Evolutionary conservation across 2,888 invertebrate species (phyloP).

Genomic region (Notodonta dromedarius): DNA sequence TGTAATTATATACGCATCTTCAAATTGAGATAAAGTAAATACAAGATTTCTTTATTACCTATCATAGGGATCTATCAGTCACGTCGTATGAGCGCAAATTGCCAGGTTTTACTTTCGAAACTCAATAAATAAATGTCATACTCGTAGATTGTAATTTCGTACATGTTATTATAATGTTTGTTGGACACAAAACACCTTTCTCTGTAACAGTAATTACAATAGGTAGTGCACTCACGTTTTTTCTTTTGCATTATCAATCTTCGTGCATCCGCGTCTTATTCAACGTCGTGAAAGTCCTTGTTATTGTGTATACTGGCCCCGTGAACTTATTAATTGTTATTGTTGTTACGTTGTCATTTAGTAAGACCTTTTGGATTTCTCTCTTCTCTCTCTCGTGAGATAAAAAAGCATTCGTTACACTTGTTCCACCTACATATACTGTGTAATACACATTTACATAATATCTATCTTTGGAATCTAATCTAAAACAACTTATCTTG

Average conservation of each 20-base stretch:
- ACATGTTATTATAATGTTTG: constrained; percentile 67
- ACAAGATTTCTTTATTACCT: constrained; percentile 48
- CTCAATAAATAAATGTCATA: constrained; percentile 72
- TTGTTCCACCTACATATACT: not conserved
- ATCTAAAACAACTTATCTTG: constrained; percentile 36
- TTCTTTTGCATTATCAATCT: constrained; percentile 67
- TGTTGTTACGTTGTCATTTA: constrained; percentile 46
- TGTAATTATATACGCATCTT: constrained; percentile 5
- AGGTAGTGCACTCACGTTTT: constrained; percentile 61
- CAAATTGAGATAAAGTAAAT: constrained; percentile 33
- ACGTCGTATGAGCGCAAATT: constrained; percentile 61
- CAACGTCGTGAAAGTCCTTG: constrained; percentile 69
- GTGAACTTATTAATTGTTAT: constrained; percentile 59
- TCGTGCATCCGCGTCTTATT: constrained; percentile 60
- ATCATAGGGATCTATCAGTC: constrained; percentile 60
- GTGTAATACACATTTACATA: constrained; percentile 13
- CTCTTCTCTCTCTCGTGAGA: constrained; percentile 3
- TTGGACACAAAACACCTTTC: constrained; percentile 68
- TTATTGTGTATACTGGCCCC: constrained; percentile 52
- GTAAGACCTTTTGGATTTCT: constrained; percentile 31
- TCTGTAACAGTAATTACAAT: constrained; percentile 68
- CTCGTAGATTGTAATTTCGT: constrained; percentile 70
- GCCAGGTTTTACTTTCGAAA: constrained; percentile 68
- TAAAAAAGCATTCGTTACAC: constrained; percentile 8
- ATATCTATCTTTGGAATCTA: constrained; percentile 41